Percentiles rank a stretch among this genome's conserved stretches.
phyloP scores from a whole-genome alignment of 2,888 invertebrate genomes.

The Dynastes tityus region DNA sequence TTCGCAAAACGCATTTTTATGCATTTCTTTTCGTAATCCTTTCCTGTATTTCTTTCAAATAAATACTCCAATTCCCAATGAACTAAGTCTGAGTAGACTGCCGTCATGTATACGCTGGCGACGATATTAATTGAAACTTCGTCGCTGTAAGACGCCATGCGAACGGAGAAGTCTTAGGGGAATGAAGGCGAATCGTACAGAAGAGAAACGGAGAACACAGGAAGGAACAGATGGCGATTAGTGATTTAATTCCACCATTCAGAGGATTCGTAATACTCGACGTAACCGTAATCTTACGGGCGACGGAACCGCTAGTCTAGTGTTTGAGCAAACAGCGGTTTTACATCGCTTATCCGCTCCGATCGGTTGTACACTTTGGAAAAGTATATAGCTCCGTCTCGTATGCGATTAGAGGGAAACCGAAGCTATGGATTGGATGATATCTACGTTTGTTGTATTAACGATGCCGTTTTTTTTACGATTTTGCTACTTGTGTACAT shows the following conservation, averaged over 20 bases:
- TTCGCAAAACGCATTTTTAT: no score
- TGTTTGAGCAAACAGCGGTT: slow-evolving; percentile 62
- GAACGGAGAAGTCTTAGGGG: slow-evolving; percentile 30
- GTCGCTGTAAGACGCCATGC: slow-evolving; percentile 3
- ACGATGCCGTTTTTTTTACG: neutral
- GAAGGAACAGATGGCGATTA: slow-evolving; percentile 61
- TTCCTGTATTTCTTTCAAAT: no score
- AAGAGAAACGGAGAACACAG: slow-evolving; percentile 25
- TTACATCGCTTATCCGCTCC: slow-evolving; percentile 57
- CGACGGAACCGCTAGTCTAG: slow-evolving; percentile 58
- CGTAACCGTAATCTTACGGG: slow-evolving; percentile 64
- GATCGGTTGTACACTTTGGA: slow-evolving; percentile 44
- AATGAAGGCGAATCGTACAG: slow-evolving; percentile 14
- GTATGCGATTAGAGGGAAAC: slow-evolving; percentile 26
- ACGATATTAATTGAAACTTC: slow-evolving; percentile 28
- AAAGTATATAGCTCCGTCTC: slow-evolving; percentile 11
- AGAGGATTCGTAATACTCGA: slow-evolving; percentile 61
- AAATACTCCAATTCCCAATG: no score
- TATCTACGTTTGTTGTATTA: neutral
- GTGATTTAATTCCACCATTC: slow-evolving; percentile 63
- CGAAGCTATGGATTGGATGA: neutral
- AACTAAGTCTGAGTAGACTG: neutral
- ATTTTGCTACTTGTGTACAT: neutral
- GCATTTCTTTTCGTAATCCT: no score
- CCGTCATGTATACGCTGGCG: neutral